Conservation (phyloP, 2,113 vertebrate genomes). For the Lethenteron reissneri region DNA sequence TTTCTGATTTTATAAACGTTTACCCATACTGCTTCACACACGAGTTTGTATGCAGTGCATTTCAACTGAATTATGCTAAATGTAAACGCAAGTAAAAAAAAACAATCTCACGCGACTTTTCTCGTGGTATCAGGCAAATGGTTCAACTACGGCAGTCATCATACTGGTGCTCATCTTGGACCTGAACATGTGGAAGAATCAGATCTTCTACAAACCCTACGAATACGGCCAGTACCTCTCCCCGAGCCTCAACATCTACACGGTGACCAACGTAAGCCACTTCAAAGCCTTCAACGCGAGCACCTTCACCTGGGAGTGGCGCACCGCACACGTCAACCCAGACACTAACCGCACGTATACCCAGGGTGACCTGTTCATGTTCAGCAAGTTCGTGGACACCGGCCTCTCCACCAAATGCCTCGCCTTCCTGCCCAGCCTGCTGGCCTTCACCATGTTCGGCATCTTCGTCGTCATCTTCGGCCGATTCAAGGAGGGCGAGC, state of each 20-base stretch:
- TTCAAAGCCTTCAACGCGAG: slow-evolving; percentile 61
- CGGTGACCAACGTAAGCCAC: slow-evolving; percentile 64
- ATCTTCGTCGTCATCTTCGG: slow-evolving; percentile 89
- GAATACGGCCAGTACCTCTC: slow-evolving; percentile 90
- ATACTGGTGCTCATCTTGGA: slow-evolving; percentile 92
- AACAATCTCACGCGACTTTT: too few relatives aligned
- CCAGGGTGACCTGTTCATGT: slow-evolving; percentile 61
- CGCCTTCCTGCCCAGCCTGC: slow-evolving; percentile 71
- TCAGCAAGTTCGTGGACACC: slow-evolving; percentile 61
- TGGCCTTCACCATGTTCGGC: slow-evolving; percentile 71
- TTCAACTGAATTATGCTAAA: too few relatives aligned
- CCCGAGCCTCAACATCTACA: slow-evolving; percentile 82
- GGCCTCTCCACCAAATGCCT: slow-evolving; percentile 74
- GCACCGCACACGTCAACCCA: slow-evolving; percentile 47
- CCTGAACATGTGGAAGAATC: slow-evolving; percentile 99
- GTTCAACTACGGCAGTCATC: slow-evolving; percentile 98
- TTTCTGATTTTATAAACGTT: too few relatives aligned
- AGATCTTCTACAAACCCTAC: slow-evolving; percentile 94
- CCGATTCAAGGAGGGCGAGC: slow-evolving; percentile 71
- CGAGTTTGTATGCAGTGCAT: too few relatives aligned
- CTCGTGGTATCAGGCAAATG: slow-evolving; percentile 52
- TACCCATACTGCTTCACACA: too few relatives aligned
- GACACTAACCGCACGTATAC: slow-evolving; percentile 48
- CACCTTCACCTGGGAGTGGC: slow-evolving; percentile 71
- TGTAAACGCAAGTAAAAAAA: too few relatives aligned